Evolutionary conservation across 2,888 invertebrate species (phyloP), one percentile per base, ranked within the genome.

Genomic region (Mimumesa dahlbomi): DNA sequence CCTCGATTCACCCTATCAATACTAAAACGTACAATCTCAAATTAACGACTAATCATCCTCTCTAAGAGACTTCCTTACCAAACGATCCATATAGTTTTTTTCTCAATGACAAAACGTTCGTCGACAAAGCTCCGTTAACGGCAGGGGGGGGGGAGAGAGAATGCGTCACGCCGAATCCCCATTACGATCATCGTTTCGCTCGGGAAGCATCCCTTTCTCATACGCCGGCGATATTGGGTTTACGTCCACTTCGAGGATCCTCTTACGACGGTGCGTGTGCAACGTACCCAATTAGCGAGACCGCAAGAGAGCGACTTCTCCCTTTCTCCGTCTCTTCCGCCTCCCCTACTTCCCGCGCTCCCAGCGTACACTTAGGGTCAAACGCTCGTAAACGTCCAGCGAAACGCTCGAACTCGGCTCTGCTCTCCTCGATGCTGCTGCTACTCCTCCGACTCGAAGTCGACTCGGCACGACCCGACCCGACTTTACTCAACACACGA

Each of bases 311-410:
- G 68, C 72, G 59, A 77, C 75, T 68, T 72, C 75, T 73, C 74
- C 65, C 65, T 65, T 71, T 74, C 57, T 58, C 40, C 62, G 19
- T 57, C 65, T 77, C 67, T 67, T 75, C 78, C 71, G 75, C 57
- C 67, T 78, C 69, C 56, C 62, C 67, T 64, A 40, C 74, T 62
- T 63, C 57, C 62, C 76, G 61, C 73, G 68, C 64, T 69, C 56
- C 57, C 48, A 57, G 40, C 56, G 63, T 62, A 61, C 74, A 62
- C 77, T 78, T 79, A 75, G 82, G 84, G 84, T 84, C 84, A 84
- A 84, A 79, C 73, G 80, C 75, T 84, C 84, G 84, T 84, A 84
- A 82, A 81, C 68, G 81, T 79, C 75, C 63, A 48, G 63, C 70
- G 52, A 68, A 62, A 57, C 77, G 78, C 63, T 75, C 75, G 59